These are phyloP conservation scores for Thera obeliscata DNA, from an alignment of 2,888 invertebrate species.

Conservation along the genomic window DNA sequence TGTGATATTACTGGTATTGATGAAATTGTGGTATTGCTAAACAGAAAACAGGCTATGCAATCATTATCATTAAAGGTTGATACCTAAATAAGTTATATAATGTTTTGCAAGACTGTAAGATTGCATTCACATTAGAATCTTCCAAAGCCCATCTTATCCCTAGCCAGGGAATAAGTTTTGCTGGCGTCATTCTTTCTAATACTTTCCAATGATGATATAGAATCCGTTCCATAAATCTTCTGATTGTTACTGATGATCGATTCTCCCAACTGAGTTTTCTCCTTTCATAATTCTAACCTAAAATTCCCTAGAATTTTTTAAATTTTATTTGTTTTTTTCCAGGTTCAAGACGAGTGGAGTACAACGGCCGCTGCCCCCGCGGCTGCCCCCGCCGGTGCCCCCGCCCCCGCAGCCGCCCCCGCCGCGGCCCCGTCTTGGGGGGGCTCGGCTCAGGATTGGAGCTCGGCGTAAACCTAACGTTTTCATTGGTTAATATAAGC, in stretches of 20 bases:
- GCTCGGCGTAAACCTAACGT: conserved; percentile 66
- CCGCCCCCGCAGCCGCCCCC: conserved; percentile 68
- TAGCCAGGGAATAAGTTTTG: not conserved
- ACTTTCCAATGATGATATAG: conserved; percentile 13
- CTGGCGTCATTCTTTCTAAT: too few relatives aligned
- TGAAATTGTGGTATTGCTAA: too few relatives aligned
- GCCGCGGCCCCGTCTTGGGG: conserved; percentile 85
- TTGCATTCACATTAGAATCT: too few relatives aligned
- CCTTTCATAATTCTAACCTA: not conserved
- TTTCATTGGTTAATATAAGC: conserved; percentile 63
- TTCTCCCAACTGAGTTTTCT: conserved; percentile 16
- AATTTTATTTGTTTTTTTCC: conserved; percentile 26
- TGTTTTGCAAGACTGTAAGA: too few relatives aligned
- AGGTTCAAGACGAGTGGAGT: conserved; percentile 86
- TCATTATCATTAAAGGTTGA: too few relatives aligned
- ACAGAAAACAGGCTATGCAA: too few relatives aligned
- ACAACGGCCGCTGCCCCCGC: conserved; percentile 56
- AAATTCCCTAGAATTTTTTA: not conserved
- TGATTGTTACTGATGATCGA: conserved; percentile 16
- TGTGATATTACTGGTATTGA: too few relatives aligned
- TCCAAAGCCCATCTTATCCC: not conserved
- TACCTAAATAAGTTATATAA: too few relatives aligned
- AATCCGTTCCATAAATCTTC: conserved; percentile 23
- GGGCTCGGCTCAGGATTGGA: conserved; percentile 84
- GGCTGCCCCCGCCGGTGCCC: conserved; percentile 49